Conservation (phyloP, 30 jellyfish, hydroid and myxozoan species). For the Pelagia noctiluca region DNA sequence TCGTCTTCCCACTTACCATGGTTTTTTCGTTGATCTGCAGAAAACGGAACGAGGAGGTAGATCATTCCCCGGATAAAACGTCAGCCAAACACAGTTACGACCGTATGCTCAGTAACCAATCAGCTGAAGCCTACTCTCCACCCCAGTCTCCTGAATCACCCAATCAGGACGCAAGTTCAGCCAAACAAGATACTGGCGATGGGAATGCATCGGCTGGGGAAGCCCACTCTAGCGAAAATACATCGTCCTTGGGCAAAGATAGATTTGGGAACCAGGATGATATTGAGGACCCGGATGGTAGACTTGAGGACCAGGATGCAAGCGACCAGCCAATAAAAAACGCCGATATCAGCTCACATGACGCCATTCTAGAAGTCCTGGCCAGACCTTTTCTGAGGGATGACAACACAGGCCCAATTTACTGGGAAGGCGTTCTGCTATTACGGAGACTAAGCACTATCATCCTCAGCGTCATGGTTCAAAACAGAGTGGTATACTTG, state of each 20-base stretch:
- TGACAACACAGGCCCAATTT: slow-evolving; percentile 21
- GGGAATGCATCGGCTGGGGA: no score
- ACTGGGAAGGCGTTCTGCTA: slow-evolving; percentile 61
- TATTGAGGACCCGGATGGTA: no score
- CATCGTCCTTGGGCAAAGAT: no score
- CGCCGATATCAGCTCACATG: not conserved
- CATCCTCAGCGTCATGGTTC: slow-evolving; percentile 10
- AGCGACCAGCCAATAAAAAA: slow-evolving; percentile 6
- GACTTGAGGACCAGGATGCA: not conserved
- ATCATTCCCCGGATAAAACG: no score
- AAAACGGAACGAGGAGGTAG: not conserved
- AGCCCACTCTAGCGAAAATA: no score
- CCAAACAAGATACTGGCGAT: no score
- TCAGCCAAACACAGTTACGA: no score
- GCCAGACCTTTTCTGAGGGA: slow-evolving; percentile 43
- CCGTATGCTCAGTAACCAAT: no score
- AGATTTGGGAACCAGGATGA: no score
- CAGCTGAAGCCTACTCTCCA: no score
- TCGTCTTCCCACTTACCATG: slow-evolving; percentile 14
- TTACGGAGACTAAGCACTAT: slow-evolving; percentile 27
- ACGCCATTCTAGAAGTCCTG: slow-evolving; percentile 18
- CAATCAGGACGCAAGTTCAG: no score
- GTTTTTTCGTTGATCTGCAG: not conserved
- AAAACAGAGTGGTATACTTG: slow-evolving; percentile 15
- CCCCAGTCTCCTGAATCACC: no score